These are phyloP conservation scores for Oxycera nigricornis DNA, from an alignment of 2,888 invertebrate genomes.

Conservation along the genomic window DNA sequence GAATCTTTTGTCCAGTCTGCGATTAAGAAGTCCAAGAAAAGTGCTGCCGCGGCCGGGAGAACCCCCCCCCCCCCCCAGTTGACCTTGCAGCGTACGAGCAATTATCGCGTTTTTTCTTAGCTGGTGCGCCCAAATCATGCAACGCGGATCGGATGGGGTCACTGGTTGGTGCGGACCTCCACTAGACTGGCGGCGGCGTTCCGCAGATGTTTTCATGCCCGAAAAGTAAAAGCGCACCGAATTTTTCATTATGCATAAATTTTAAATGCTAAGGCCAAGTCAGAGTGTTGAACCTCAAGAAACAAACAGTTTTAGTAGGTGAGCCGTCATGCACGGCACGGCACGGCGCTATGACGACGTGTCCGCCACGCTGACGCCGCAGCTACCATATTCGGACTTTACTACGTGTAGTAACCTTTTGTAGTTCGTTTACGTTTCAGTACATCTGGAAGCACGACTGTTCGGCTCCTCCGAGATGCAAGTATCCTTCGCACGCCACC, in stretches of 20 bases:
- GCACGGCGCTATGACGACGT: not conserved
- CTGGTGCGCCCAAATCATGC: not conserved
- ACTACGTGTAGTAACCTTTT: conserved; percentile 9
- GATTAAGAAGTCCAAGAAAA: not conserved
- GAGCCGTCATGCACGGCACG: not conserved
- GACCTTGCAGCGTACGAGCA: not conserved
- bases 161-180: not conserved
- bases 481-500: conserved; percentile 14
- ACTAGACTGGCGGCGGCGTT: not conserved
- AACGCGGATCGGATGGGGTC: not conserved
- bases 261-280: conserved; percentile 18
- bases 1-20: not conserved
- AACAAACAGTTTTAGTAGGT: not conserved
- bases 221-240: conserved; percentile 17
- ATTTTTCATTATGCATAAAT: conserved; percentile 7
- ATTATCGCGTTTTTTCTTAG: not conserved
- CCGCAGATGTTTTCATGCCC: not conserved
- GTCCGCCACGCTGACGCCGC: not conserved
- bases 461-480: not conserved
- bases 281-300: conserved; percentile 12
- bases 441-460: not conserved
- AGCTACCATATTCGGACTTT: not conserved
- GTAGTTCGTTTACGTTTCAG: not conserved
- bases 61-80: not conserved
- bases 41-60: not conserved